Conservation (phyloP, 2,113 vertebrate genomes). For the Podiceps cristatus region DNA sequence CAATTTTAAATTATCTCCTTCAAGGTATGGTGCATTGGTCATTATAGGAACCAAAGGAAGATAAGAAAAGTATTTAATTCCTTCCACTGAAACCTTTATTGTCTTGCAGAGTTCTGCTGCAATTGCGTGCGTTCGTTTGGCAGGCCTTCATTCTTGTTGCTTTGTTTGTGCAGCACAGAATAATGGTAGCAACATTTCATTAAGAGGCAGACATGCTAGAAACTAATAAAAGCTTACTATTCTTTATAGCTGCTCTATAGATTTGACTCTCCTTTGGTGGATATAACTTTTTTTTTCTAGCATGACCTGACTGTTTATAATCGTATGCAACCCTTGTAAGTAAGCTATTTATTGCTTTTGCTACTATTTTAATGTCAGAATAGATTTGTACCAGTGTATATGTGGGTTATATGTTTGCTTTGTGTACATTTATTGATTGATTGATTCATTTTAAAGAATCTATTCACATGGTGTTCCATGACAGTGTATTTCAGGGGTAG, state of each 20-base stretch:
- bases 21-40: not conserved
- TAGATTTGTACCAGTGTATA: not conserved
- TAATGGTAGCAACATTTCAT: not conserved
- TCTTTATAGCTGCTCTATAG: not conserved
- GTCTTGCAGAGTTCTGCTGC: not conserved
- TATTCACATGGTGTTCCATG: not conserved
- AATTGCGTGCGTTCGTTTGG: not conserved
- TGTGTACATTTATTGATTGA: not conserved
- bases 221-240: not conserved
- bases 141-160: not conserved
- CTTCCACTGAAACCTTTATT: not conserved
- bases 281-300: not conserved
- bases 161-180: not conserved
- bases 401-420: not conserved
- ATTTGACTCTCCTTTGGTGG: not conserved
- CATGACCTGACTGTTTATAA: not conserved
- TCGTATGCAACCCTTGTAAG: not conserved
- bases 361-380: not conserved
- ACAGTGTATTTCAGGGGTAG: not conserved
- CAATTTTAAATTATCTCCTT: not conserved
- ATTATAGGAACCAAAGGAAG: not conserved
- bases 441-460: not conserved
- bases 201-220: not conserved
- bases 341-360: not conserved
- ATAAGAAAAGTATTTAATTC: not conserved